Percentiles rank a stretch among this genome's conserved stretches.
phyloP scores from a whole-genome alignment of 2,113 vertebrate species.

The Phrynosoma platyrhinos region DNA sequence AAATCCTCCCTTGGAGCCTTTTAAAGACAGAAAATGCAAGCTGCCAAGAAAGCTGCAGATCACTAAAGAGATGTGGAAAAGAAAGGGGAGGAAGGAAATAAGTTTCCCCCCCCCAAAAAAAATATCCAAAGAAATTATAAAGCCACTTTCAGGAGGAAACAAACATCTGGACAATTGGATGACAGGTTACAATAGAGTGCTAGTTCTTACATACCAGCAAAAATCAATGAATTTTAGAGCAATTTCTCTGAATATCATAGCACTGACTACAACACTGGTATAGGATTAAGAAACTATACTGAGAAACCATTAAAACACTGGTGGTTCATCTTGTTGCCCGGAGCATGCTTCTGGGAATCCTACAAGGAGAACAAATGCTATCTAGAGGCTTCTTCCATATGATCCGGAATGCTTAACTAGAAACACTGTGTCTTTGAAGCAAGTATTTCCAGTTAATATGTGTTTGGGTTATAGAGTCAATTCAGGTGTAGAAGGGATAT shows the following conservation, averaged over 20 bases:
- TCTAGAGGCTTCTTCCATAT: neutral
- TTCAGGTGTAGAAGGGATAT: neutral
- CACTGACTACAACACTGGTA: neutral
- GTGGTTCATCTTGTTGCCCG: no score
- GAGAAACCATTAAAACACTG: neutral
- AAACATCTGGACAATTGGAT: neutral
- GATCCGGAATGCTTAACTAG: neutral
- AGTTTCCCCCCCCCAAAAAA: no score
- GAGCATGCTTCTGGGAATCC: neutral
- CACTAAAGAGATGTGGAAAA: neutral
- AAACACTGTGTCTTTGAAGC: neutral
- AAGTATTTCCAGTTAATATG: neutral
- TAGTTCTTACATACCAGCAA: no score
- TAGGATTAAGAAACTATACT: neutral
- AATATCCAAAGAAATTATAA: no score
- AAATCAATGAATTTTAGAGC: neutral
- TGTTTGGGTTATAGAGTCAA: neutral
- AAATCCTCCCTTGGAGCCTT: no score
- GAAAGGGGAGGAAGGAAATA: neutral
- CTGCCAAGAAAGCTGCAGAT: neutral
- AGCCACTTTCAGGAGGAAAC: neutral
- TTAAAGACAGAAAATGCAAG: no score
- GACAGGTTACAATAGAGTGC: neutral
- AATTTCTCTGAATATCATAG: neutral
- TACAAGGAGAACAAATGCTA: neutral